Conservation (phyloP, 2,113 vertebrate genomes). For the Psephotus haematonotus region DNA sequence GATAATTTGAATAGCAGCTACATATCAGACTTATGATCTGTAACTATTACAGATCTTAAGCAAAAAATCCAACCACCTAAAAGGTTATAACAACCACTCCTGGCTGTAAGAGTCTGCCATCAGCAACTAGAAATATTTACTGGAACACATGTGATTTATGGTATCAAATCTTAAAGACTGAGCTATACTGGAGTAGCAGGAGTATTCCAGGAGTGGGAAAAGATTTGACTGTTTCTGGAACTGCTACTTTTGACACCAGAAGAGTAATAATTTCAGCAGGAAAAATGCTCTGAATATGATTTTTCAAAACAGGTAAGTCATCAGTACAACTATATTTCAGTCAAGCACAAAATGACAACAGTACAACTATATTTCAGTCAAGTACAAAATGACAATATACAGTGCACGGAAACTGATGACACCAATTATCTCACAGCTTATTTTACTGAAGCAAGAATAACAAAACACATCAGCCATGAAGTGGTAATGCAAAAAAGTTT, state of each 20-base stretch:
- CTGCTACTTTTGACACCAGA: neutral
- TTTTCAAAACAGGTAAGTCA: neutral
- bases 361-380: neutral
- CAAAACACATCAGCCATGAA: neutral
- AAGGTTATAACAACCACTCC: neutral
- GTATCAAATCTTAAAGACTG: neutral
- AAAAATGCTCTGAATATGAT: neutral
- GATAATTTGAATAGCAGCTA: neutral
- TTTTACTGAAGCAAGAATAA: neutral
- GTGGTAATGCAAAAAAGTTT: neutral
- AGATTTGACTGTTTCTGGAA: neutral
- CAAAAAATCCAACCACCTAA: neutral
- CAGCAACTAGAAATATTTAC: neutral
- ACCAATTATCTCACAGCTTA: neutral
- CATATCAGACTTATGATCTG: neutral
- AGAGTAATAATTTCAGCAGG: neutral
- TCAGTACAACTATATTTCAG: neutral
- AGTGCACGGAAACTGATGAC: neutral
- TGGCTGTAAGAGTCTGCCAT: neutral
- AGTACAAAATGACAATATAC: neutral
- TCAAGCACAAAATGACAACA: neutral
- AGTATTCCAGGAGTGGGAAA: neutral
- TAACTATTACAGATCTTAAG: neutral
- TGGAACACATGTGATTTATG: neutral
- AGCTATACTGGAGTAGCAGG: neutral